A percentile compares a stretch with the other conserved stretches of the same genome.
Conservation (phyloP, 2,888 invertebrate species). For the Dione vanillae region DNA sequence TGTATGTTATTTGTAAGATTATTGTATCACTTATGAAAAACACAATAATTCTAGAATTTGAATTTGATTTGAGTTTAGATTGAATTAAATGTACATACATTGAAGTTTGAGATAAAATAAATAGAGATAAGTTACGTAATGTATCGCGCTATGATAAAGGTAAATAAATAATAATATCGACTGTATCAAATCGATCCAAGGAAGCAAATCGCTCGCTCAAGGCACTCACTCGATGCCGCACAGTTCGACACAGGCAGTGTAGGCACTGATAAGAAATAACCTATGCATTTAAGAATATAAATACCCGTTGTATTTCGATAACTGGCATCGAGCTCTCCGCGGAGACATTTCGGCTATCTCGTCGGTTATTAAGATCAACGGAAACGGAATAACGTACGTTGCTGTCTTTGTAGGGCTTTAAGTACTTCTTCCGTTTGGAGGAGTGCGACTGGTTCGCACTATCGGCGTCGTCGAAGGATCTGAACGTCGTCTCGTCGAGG, state of each 20-base stretch:
- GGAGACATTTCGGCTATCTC: conserved; percentile 50
- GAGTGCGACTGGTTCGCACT: conserved; percentile 52
- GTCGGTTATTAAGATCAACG: conserved; percentile 61
- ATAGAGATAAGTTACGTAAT: background rate
- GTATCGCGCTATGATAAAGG: background rate
- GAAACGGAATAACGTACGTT: conserved; percentile 77
- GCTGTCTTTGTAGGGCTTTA: conserved; percentile 61
- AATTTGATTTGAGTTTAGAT: background rate
- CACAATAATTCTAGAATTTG: background rate
- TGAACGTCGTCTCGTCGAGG: conserved; percentile 58
- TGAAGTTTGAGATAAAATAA: background rate
- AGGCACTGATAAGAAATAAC: conserved; percentile 47
- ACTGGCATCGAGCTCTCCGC: conserved; percentile 62
- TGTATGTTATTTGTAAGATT: conserved; percentile 29
- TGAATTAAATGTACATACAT: conserved; percentile 5
- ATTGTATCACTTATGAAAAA: background rate
- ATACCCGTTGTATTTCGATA: conserved; percentile 76
- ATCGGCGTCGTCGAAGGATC: conserved; percentile 12
- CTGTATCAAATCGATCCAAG: conserved; percentile 18
- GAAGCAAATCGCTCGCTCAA: conserved; percentile 3
- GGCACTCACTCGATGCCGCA: conserved; percentile 21
- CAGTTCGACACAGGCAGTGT: background rate
- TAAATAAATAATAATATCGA: conserved; percentile 15
- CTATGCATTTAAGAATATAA: conserved; percentile 56
- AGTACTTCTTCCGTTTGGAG: conserved; percentile 61